Conservation (phyloP, 2,113 vertebrate genomes). For the Scolopax mira region DNA sequence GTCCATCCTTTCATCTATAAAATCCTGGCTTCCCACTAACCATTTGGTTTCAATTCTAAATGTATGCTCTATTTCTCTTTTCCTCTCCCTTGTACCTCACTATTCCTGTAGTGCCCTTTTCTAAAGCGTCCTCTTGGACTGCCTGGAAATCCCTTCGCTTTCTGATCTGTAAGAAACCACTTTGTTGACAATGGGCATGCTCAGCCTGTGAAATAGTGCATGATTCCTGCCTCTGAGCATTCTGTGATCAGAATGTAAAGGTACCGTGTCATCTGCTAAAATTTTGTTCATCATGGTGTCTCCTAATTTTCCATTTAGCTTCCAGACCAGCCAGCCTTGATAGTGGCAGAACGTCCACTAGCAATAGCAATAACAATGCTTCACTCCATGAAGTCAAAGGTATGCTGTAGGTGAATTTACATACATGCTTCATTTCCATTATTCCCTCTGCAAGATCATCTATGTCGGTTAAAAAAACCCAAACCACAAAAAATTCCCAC, state of each 20-base stretch:
- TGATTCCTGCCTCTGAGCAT: slow-evolving; percentile 68
- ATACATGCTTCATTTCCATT: slow-evolving; percentile 2
- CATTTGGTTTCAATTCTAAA: slow-evolving; percentile 58
- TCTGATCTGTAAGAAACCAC: slow-evolving; percentile 55
- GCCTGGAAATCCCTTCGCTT: slow-evolving; percentile 68
- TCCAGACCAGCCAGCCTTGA: slow-evolving; percentile 95
- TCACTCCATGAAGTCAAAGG: slow-evolving; percentile 93
- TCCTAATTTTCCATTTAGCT: slow-evolving; percentile 83
- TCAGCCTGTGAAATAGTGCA: slow-evolving; percentile 69
- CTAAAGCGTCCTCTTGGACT: slow-evolving; percentile 58
- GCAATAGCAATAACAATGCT: slow-evolving; percentile 96
- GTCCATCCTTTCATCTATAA: background rate
- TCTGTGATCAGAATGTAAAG: slow-evolving; percentile 72
- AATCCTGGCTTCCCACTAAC: slow-evolving; percentile 32
- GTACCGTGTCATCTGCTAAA: slow-evolving; percentile 49
- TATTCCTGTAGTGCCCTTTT: slow-evolving; percentile 56
- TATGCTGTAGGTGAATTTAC: slow-evolving; percentile 77
- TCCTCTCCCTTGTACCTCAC: slow-evolving; percentile 41
- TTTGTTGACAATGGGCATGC: slow-evolving; percentile 64
- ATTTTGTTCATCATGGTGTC: slow-evolving; percentile 67
- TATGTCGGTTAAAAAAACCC: background rate
- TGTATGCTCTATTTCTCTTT: slow-evolving; percentile 18
- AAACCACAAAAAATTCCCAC: background rate
- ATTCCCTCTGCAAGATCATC: background rate
- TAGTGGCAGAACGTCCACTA: slow-evolving; percentile 95